Evolutionary conservation across 2,797 vertebrate species (phyloP).

Genomic region (Protonibea diacanthus): DNA sequence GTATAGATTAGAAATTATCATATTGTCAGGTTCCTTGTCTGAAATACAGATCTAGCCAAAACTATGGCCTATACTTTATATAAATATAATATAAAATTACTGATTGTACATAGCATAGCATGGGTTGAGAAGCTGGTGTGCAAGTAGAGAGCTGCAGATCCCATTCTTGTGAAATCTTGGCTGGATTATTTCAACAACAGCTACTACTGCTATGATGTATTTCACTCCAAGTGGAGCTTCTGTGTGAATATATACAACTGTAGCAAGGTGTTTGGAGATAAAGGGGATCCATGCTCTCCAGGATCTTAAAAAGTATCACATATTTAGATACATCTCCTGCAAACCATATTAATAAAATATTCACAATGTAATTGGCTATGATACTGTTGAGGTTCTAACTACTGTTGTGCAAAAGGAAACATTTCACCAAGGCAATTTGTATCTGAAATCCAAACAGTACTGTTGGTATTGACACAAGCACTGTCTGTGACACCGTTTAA

Average conservation of each 20-base stretch:
- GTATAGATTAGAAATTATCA: neutral
- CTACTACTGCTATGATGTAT: neutral
- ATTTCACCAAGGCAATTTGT: slow-evolving; percentile 3
- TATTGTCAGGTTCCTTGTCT: neutral
- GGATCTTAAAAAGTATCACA: slow-evolving; percentile 14
- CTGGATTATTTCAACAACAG: slow-evolving; percentile 4
- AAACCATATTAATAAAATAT: slow-evolving; percentile 11
- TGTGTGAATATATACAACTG: slow-evolving; percentile 16
- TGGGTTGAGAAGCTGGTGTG: neutral
- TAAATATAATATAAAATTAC: neutral
- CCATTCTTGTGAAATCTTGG: neutral
- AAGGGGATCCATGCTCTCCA: neutral
- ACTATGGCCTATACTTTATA: neutral
- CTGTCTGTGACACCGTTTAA: slow-evolving; percentile 13
- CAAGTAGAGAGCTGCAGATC: neutral
- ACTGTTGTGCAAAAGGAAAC: neutral
- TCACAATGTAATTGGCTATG: neutral
- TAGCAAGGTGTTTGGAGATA: neutral
- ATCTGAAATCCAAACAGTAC: slow-evolving; percentile 18
- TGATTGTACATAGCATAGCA: too few relatives aligned
- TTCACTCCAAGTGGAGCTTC: neutral
- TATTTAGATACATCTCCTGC: slow-evolving; percentile 7
- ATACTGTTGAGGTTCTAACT: neutral
- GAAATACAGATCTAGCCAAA: neutral
- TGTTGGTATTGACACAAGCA: slow-evolving; percentile 28